Conservation (phyloP, 2,888 invertebrate species). For the Belgica antarctica region DNA sequence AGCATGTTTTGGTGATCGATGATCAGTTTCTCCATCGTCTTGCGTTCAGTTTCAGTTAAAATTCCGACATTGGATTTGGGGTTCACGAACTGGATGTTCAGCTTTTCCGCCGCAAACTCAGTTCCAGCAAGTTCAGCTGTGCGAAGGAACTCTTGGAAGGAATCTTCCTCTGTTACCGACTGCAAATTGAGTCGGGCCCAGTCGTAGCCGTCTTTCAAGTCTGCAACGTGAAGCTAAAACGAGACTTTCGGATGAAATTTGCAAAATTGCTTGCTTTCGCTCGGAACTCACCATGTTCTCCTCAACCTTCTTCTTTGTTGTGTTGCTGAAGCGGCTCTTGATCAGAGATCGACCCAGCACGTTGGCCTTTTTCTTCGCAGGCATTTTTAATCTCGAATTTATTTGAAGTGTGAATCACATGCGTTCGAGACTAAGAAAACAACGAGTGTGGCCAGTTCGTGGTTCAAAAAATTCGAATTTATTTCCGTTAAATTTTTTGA, state of each 20-base stretch:
- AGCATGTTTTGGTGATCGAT: conserved; percentile 62
- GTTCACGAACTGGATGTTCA: conserved; percentile 76
- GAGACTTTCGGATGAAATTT: conserved; percentile 44
- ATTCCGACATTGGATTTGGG: conserved; percentile 62
- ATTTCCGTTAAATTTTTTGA: too few species aligned
- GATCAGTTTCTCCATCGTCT: conserved; percentile 58
- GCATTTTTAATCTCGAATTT: conserved; percentile 59
- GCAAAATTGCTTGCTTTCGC: background rate
- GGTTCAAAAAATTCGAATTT: background rate
- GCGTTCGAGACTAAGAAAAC: background rate
- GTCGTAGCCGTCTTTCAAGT: conserved; percentile 85
- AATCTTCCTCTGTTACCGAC: conserved; percentile 94
- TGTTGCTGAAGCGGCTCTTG: conserved; percentile 62
- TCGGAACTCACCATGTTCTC: conserved; percentile 42
- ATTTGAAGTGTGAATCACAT: background rate
- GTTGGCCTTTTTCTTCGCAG: conserved; percentile 67
- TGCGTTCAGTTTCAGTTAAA: conserved; percentile 61
- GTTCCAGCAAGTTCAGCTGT: conserved; percentile 93
- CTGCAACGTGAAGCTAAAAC: conserved; percentile 75
- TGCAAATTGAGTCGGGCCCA: conserved; percentile 87
- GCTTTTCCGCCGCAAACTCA: conserved; percentile 88
- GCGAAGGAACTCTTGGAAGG: conserved; percentile 91
- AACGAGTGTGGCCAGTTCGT: background rate
- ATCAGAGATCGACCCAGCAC: conserved; percentile 69
- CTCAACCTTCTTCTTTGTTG: conserved; percentile 43